Evolutionary conservation across 2,888 invertebrate genomes (phyloP), one percentile per base, ranked within the genome.

Genomic region (Cactoblastis cactorum): DNA sequence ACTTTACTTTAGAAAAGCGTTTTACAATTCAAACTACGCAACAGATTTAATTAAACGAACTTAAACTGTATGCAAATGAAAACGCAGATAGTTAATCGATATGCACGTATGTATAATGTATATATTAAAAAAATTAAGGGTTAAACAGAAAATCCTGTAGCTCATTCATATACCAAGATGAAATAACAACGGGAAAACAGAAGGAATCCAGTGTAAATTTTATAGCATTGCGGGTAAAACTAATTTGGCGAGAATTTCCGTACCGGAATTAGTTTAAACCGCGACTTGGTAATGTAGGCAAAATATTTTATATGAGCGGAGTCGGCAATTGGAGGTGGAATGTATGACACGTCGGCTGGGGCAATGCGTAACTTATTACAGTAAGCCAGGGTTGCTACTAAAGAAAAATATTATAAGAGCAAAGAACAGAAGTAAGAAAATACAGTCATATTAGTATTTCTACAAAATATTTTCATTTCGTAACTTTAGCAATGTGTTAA

Each of bases 321-420:
- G 63, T 65, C 65, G 62, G 65, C 69, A 68, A 66, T 69, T 66
- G 55, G 56, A 63, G 59, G 55, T 63, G 63, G 74, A 73, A 73
- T 74, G 73, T 62, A 59, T 61, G 61, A 63, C 63, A 59, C 57
- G 64, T 61, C 59, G 60, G 55, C 55, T 58, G 50, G 45, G 50
- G 54, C 57, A 53, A 54, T 49, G 45, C 52, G 48, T 53, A 52
- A 51, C 49, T 46, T 49, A 58, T 49, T 49, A 49, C 49, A 15
- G 34, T 11, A 2, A 15, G 32, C 2, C 19, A 49, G 49, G 49
- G 49, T 14, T 49, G 34, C 14, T 9, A 28, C 1, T 9, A 28
- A 9, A 4, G 3, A 28, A 28, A 2, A 28, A 28, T 28, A 28
- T 1, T 28, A 28, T 6, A 28, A 28, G 28, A 1, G 28, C 8